Evolutionary conservation across 1,140 invertebrate species (phyloP).

Genomic region (Acyrthosiphon pisum): DNA sequence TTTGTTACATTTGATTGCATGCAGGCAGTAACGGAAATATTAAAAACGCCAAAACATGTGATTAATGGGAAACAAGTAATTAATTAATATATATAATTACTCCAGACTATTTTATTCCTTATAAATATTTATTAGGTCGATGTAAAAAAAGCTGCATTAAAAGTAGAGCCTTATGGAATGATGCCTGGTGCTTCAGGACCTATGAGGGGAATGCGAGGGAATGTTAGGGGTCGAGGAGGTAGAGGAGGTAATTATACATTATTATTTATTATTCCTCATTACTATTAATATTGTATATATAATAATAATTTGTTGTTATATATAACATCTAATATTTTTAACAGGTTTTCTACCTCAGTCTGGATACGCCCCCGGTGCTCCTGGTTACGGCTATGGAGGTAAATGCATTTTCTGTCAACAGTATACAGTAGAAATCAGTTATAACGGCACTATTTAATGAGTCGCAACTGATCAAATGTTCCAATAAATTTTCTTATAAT

Average conservation of each 20-base stretch:
- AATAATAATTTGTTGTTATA: background rate
- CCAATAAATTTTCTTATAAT: background rate
- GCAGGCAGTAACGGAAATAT: slow-evolving; percentile 86
- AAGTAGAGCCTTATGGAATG: slow-evolving; percentile 78
- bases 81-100: background rate
- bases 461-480: background rate
- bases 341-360: slow-evolving; percentile 50
- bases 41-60: slow-evolving; percentile 90
- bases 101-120: background rate
- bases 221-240: slow-evolving; percentile 73
- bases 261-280: background rate
- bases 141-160: slow-evolving; percentile 92
- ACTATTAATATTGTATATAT: background rate
- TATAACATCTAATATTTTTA: slow-evolving; percentile 1
- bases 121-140: slow-evolving; percentile 70
- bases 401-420: slow-evolving; percentile 7
- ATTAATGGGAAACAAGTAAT: slow-evolving; percentile 87
- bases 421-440: slow-evolving; percentile 24
- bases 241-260: slow-evolving; percentile 62
- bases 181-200: slow-evolving; percentile 64
- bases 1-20: slow-evolving; percentile 95
- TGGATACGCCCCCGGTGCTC: slow-evolving; percentile 51
- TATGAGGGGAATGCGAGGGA: slow-evolving; percentile 67
- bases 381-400: slow-evolving; percentile 57
- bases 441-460: slow-evolving; percentile 1